Evolutionary conservation across 2,113 vertebrate genomes (phyloP), one percentile per base, ranked within the genome.

Genomic region (Callospermophilus lateralis): DNA sequence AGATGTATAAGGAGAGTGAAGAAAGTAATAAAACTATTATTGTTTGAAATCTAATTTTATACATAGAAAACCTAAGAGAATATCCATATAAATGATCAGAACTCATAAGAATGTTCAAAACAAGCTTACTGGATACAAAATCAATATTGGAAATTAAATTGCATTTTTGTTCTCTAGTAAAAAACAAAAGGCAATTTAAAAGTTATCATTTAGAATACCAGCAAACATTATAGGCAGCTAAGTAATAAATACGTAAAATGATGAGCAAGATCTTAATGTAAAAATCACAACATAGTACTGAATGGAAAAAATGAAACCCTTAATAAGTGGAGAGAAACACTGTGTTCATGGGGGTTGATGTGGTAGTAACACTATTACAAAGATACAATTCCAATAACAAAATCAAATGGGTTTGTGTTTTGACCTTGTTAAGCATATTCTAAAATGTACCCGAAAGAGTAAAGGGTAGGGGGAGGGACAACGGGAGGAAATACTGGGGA

Each of bases 11-110:
- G 32, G 12, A 81, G 53, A 88, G 39, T 48, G 89, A 93, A 95
- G 45, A 61, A 80, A 85, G 70, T 70, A 63, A 90, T 74, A 68
- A 84, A 81, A 55, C 6, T 80, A 42, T 67, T 81, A 91, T 61
- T 68, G 42, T 89, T 84, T 42, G 81, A 95, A 96, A 95, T 80
- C 17, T 84, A 84, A 87, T 95, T 92, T 96, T 92, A 72, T 53
- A 79, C 51, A 30, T 26, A 91, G 78, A 91, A 95, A 89, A 90
- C n/a, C 19, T n/a, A 90, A 76, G 61, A 93, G 63, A 84, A 89
- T 85, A 90, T 83, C 86, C 13, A 83, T 16, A 55, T 58, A 67
- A 86, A 74, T 51, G 85, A 94, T 78, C 10, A 58, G 74, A 91
- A 83, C 63, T 89, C 51, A 70, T 32, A 55, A 79, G 39, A 34